Evolutionary conservation across 1,140 invertebrate species (phyloP), one percentile per base, ranked within the genome.

Genomic region (Catajapyx aquilonaris): DNA sequence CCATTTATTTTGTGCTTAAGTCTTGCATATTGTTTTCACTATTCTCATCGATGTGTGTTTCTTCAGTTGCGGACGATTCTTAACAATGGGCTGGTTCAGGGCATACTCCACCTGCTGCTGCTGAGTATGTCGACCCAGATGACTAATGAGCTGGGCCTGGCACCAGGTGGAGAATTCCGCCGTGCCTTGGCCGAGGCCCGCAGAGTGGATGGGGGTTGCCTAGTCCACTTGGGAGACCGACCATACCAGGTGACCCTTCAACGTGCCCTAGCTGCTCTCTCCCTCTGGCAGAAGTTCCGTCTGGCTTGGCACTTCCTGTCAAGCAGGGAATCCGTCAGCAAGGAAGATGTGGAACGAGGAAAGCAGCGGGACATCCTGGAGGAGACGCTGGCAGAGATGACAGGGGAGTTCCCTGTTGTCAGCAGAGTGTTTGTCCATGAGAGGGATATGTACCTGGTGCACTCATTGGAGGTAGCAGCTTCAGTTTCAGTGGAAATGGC

Each of bases 161-260:
- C 88, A n/a, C 93, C 93, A 1, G 93, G 93, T 21, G 85, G 88
- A 5, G 94, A 98, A 63, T 97, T 97, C 54, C 63, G 93, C 31
- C 73, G 73, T 40, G 94, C 91, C 31, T 80, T 86, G 54, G 62
- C 69, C 43, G 88, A 94, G 65, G 81, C 80, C 4, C 68, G 69
- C 44, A 76, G 77, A 51, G 61, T 91, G 33, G 79, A 75, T 10
- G 71, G n/a, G n/a, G n/a, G 76, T 36, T 95, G 87, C 57, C 61
- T 75, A 34, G 59, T 96, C 5, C 77, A 84, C 40, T 61, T 95
- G 41, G 90, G 87, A 10, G 91, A 96, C 59, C 64, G 90, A 17
- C 81, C 87, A 4, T 84, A 94, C 37, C 69, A 81, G 41, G 75
- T 94, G 34, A 97, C 91, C 9, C 53, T 97, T 18, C 71, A 81